These are phyloP conservation scores for Agonopterix arenella DNA, from an alignment of 2,888 invertebrate species.

Conservation along the genomic window DNA sequence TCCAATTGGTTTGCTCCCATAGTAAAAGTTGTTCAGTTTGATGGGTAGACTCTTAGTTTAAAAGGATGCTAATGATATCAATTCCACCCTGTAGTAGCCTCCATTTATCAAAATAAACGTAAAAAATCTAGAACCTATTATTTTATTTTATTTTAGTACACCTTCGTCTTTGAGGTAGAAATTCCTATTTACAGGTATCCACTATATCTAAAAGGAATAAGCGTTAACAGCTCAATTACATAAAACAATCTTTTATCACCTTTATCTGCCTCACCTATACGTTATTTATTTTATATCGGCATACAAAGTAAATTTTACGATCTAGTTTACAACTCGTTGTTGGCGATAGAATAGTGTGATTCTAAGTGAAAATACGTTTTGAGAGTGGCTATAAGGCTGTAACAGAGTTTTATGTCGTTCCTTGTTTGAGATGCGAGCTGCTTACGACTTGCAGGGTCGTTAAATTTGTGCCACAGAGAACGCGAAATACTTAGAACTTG, in stretches of 20 bases:
- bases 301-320: conserved; percentile 22
- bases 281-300: conserved; percentile 19
- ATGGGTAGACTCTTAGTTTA: too few relatives aligned
- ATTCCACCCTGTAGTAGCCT: too few relatives aligned
- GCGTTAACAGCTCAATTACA: neutral
- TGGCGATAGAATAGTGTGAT: conserved; percentile 28
- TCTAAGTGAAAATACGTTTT: conserved; percentile 29
- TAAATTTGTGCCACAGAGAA: conserved; percentile 33
- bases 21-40: too few relatives aligned
- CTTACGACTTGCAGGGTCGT: conserved; percentile 31
- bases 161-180: too few relatives aligned
- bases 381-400: conserved; percentile 18
- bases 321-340: conserved; percentile 26
- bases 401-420: conserved; percentile 30
- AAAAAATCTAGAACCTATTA: too few relatives aligned
- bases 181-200: too few relatives aligned
- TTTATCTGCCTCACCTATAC: too few relatives aligned
- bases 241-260: too few relatives aligned
- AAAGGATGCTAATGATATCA: too few relatives aligned
- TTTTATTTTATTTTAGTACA: too few relatives aligned
- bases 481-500: conserved; percentile 22
- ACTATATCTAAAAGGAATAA: neutral
- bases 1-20: too few relatives aligned
- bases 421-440: conserved; percentile 29
- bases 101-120: too few relatives aligned